Evolutionary conservation across 2,113 vertebrate genomes (phyloP), one percentile per base, ranked within the genome.

Genomic region (Tupaia chinensis): DNA sequence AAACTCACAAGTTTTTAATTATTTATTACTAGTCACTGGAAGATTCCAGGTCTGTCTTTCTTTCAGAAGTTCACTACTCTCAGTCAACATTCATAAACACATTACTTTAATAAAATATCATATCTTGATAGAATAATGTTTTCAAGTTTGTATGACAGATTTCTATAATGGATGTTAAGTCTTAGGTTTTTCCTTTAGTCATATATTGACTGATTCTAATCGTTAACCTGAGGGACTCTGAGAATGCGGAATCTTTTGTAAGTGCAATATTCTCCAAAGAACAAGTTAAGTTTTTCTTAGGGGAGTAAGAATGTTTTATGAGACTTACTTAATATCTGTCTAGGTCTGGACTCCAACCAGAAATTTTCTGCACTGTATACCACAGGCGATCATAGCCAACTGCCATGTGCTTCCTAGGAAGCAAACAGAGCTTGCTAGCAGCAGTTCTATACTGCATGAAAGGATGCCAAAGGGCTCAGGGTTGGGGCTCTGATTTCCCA

Each of bases 21-120:
- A 53, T 96, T 84, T 44, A 68, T 63, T 74, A 58, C 5, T 65
- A 44, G 23, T 82, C 22, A 76, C 32, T 63, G 29, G 72, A 77
- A 94, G 93, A 84, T 29, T 78, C 74, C 58, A 61, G 79, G 69
- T 63, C 44, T 44, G 44, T 9, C 25, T 94, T 80, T 84, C 72
- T 22, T 17, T 91, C 56, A 69, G 73, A 89, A 16, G 27, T 79
- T 44, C 16, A 58, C 4, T 66, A 44, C 12, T 77, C 16, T 96
- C 84, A 70, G 56, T 78, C 56, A 76, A 32, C 68, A 81, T 76
- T 92, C 5, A 44, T 61, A 70, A 93, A 53, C 13, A 44, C 0
- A 63, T 86, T 68, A 23, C 53, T 25, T 60, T 61, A 92, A 95
- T 65, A 68, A 86, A 70, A 80, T 68, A 77, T 66, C 23, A 60